phyloP scores from a whole-genome alignment of 2,797 vertebrate genomes.

The Todus mexicanus region DNA sequence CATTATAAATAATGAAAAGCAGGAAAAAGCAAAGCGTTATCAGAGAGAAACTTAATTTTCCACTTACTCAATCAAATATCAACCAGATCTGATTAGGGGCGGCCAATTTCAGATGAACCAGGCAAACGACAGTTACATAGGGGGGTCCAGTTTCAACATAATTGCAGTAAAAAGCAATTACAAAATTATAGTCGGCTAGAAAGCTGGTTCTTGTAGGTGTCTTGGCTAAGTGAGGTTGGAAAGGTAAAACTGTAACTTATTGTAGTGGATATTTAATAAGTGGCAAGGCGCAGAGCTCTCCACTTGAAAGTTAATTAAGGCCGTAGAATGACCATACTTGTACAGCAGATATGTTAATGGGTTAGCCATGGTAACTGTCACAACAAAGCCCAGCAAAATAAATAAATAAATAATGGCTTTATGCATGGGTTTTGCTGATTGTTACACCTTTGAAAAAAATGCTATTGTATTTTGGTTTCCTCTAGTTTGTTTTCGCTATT shows the following conservation, averaged over 20 bases:
- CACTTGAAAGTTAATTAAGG: conserved; percentile 77
- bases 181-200: conserved; percentile 55
- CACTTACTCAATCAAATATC: conserved; percentile 65
- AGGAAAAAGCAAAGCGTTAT: conserved; percentile 35
- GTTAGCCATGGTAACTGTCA: conserved; percentile 73
- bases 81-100: conserved; percentile 52
- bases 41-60: conserved; percentile 61
- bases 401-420: conserved; percentile 66
- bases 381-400: conserved; percentile 61
- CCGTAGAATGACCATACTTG: conserved; percentile 67
- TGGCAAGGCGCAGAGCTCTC: conserved; percentile 69
- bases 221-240: conserved; percentile 74
- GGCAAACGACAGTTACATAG: conserved; percentile 60
- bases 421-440: conserved; percentile 41
- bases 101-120: conserved; percentile 45
- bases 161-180: conserved; percentile 70
- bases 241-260: conserved; percentile 67
- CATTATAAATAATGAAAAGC: conserved; percentile 24
- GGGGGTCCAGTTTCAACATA: conserved; percentile 61
- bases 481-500: neutral
- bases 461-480: neutral
- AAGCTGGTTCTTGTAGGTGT: conserved; percentile 61
- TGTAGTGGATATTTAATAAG: conserved; percentile 75
- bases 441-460: neutral
- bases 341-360: conserved; percentile 73